These are phyloP conservation scores for Ceriagrion tenellum DNA, from an alignment of 2,888 invertebrate genomes.

Conservation along the genomic window DNA sequence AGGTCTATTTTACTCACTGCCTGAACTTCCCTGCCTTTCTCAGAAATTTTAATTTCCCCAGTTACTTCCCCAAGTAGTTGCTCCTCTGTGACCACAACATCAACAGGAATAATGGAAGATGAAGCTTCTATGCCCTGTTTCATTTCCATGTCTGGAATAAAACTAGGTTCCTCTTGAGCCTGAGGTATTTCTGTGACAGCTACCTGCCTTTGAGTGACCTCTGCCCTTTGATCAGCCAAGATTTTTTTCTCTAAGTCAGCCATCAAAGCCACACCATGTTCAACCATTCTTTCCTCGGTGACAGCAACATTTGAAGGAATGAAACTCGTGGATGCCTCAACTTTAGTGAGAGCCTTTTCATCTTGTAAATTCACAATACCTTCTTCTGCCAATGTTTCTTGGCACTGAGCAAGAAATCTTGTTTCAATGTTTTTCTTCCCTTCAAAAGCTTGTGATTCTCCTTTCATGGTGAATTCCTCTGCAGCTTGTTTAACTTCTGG, in stretches of 20 bases:
- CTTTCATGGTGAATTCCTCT: neutral
- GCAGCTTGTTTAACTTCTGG: conserved; percentile 21
- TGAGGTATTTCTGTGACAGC: conserved; percentile 42
- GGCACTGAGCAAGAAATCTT: neutral
- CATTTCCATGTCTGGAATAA: neutral
- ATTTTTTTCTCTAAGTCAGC: neutral
- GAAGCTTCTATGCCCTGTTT: conserved; percentile 4
- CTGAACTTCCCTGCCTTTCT: neutral
- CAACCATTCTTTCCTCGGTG: conserved; percentile 37
- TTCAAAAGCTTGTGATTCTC: conserved; percentile 27
- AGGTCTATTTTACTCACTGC: conserved; percentile 62
- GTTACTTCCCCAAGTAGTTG: conserved; percentile 53
- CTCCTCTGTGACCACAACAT: conserved; percentile 68
- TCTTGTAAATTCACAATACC: conserved; percentile 24
- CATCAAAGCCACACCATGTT: neutral
- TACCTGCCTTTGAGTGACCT: conserved; percentile 28
- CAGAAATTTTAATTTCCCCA: conserved; percentile 44
- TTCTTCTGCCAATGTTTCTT: conserved; percentile 63
- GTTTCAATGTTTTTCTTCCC: conserved; percentile 56
- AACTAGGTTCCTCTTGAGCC: neutral
- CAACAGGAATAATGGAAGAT: conserved; percentile 26
- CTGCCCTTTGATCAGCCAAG: neutral
- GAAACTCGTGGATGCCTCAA: neutral
- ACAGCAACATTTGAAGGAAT: conserved; percentile 47
- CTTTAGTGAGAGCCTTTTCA: neutral